Base-by-base conservation (phyloP, 2,888 invertebrate genomes). In the Nudaria mundana region DNA sequence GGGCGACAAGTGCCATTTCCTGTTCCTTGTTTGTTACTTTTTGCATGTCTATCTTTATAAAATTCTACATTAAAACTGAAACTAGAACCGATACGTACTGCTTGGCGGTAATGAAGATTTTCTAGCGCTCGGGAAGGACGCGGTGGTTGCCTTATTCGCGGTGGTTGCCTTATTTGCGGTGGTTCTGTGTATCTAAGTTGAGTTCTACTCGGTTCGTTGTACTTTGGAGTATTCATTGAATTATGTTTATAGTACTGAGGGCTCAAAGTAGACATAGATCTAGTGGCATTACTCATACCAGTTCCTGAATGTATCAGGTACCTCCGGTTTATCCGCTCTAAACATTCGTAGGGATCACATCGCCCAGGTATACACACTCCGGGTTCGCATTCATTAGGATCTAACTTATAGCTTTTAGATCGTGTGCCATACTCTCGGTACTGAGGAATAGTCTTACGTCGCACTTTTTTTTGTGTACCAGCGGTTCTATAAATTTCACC, bases 341-440 rank as follows among this genome's bases (percentile, higher is more conserved):
- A 33, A 37, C 47, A 50, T 39, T 44, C 41, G 28, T 44, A 41
- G 12, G 47, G 63, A 45, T 65, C 48, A 38, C 60, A 63, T 37
- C 52, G 38, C n/a, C 56, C 61, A 10, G 66, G 64, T 20, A 58
- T 32, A 30, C 64, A 65, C 11, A 48, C 29, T 5, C 42, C 45
- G 3, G 44, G 45, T 32, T 40, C 55, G 52, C 69, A 67, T 56
- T 63, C 53, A 30, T 52, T 55, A 4, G 54, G 56, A 11, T 31
- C 29, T 6, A 44, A 29, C n/a, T 4, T 5, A 15, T 28, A 30
- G 2, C 3, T 13, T 33, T 30, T 48, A 6, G 36, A 14, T 25
- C 11, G 30, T 5, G 32, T 45, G 6, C 44, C 42, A 13, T 28
- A 26, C 20, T 48, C 30, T 28, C 37, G 44, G 37, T 24, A 29